Conservation (phyloP, 2,888 invertebrate genomes). For the Nomada goodeniana region DNA sequence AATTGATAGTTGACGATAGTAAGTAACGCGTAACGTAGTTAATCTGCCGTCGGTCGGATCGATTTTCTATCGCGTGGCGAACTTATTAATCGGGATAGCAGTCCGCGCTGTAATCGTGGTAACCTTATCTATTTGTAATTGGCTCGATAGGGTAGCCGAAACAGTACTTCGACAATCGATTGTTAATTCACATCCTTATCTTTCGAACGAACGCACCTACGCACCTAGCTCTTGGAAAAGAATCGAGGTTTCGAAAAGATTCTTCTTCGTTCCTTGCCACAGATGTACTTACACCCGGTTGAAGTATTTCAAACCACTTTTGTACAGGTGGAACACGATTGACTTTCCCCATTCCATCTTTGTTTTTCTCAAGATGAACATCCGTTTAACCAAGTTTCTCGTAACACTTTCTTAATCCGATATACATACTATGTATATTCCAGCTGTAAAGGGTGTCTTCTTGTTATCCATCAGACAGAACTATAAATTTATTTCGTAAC, state of each 20-base stretch:
- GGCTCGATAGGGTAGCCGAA: conserved; percentile 39
- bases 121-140: conserved; percentile 49
- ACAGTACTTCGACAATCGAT: not conserved
- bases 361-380: not conserved
- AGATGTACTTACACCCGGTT: not conserved
- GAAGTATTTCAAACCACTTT: not conserved
- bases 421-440: not conserved
- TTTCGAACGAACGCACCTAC: conserved; percentile 24
- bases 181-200: conserved; percentile 38
- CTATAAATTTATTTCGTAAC: not conserved
- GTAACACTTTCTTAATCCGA: too few relatives aligned
- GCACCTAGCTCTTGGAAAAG: not conserved
- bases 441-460: not conserved
- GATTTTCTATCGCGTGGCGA: conserved; percentile 20
- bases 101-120: conserved; percentile 23
- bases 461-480: not conserved
- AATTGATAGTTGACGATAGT: not conserved
- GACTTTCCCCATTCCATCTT: not conserved
- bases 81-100: conserved; percentile 53
- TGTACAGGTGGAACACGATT: not conserved
- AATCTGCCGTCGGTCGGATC: conserved; percentile 27
- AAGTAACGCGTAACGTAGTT: conserved; percentile 18
- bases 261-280: not conserved
- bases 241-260: not conserved
- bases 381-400: not conserved